Percentiles rank a stretch among this genome's conserved stretches.
These are phyloP conservation scores for Nothura maculosa DNA, from an alignment of 2,797 vertebrate species.

Conservation along the genomic window DNA sequence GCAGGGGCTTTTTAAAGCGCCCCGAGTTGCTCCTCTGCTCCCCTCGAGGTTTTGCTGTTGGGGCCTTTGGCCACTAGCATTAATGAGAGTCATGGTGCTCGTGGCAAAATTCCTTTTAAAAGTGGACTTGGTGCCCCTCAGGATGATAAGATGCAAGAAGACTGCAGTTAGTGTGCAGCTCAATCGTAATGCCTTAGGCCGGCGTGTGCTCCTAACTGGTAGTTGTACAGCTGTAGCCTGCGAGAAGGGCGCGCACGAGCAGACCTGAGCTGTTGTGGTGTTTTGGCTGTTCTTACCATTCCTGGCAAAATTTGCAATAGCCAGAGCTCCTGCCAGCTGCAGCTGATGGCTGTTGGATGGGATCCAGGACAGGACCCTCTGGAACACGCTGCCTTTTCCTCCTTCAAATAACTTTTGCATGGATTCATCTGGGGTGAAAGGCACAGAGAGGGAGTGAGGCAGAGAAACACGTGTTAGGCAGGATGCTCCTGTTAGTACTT, in stretches of 20 bases:
- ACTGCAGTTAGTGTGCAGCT: neutral
- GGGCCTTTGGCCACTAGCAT: neutral
- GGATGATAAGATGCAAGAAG: neutral
- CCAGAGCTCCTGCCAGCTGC: slow-evolving; percentile 95
- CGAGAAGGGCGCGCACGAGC: neutral
- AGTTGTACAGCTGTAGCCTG: neutral
- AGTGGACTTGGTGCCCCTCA: neutral
- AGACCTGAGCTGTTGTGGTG: neutral
- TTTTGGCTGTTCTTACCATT: slow-evolving; percentile 91
- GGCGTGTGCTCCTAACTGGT: neutral
- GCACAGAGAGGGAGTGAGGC: slow-evolving; percentile 2
- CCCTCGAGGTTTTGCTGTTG: neutral
- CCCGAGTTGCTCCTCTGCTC: neutral
- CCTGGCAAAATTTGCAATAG: slow-evolving; percentile 98
- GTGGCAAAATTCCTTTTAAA: neutral
- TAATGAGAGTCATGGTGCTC: neutral
- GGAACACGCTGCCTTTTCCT: slow-evolving; percentile 96
- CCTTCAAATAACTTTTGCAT: slow-evolving; percentile 99
- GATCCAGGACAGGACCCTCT: slow-evolving; percentile 96
- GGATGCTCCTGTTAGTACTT: neutral
- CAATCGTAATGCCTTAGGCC: neutral
- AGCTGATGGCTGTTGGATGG: slow-evolving; percentile 97
- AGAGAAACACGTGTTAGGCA: neutral
- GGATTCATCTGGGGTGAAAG: slow-evolving; percentile 90
- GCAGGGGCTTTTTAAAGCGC: neutral